phyloP scores from a whole-genome alignment of 2,113 vertebrate genomes.

The Litocranius walleri region DNA sequence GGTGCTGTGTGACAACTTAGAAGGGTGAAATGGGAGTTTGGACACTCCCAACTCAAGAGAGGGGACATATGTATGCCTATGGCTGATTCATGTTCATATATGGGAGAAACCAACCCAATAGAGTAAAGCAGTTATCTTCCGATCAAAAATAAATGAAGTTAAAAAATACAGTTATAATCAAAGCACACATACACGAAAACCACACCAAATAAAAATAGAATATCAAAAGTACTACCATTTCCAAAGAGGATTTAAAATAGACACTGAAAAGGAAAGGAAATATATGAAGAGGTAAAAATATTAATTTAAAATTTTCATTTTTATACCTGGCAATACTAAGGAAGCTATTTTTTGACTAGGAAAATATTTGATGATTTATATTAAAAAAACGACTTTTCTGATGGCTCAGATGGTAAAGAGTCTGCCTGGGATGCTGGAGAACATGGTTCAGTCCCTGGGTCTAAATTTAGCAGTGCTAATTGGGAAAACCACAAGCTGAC shows the following conservation, averaged over 20 bases:
- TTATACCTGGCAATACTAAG: background rate
- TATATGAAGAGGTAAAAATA: background rate
- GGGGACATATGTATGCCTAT: background rate
- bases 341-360: background rate
- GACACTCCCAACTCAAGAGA: background rate
- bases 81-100: background rate
- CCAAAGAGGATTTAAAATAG: background rate
- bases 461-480: background rate
- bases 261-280: background rate
- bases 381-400: background rate
- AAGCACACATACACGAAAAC: background rate
- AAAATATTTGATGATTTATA: background rate
- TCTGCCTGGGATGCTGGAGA: background rate
- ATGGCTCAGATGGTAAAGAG: background rate
- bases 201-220: background rate
- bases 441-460: background rate
- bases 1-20: background rate
- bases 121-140: background rate
- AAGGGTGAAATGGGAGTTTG: background rate
- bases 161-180: background rate
- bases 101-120: background rate
- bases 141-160: background rate
- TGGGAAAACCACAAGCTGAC: background rate
- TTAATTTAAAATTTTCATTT: background rate
- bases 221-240: background rate